Percentiles rank a stretch among this genome's conserved stretches.
phyloP scores from a whole-genome alignment of 2,888 invertebrate species.

The Cataglyphis albicans region DNA sequence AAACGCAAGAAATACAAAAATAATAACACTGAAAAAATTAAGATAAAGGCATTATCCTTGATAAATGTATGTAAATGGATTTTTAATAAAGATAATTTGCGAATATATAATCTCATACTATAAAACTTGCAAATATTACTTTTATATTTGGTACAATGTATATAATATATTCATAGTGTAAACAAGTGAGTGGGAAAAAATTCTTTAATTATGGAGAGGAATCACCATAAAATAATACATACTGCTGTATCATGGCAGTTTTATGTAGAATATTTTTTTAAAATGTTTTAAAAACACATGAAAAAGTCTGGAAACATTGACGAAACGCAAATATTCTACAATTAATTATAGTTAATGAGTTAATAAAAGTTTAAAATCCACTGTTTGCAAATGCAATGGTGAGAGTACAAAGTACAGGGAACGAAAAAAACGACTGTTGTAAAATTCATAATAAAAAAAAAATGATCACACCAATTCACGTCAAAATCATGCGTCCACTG shows the following conservation, averaged over 20 bases:
- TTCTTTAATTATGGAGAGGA: conserved; percentile 14
- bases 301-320: conserved; percentile 22
- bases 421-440: conserved; percentile 65
- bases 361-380: conserved; percentile 45
- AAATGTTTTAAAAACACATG: neutral
- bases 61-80: neutral
- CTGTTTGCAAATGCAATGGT: conserved; percentile 79
- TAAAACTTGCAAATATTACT: conserved; percentile 11
- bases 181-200: neutral
- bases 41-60: neutral
- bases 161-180: neutral
- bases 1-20: conserved; percentile 19
- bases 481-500: conserved; percentile 81
- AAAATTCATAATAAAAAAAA: conserved; percentile 70
- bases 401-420: conserved; percentile 65
- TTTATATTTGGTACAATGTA: neutral
- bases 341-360: conserved; percentile 49
- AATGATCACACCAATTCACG: conserved; percentile 73
- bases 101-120: neutral
- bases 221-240: conserved; percentile 31
- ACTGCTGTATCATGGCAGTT: conserved; percentile 6
- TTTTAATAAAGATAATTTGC: conserved; percentile 11
- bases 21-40: conserved; percentile 11
- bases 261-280: conserved; percentile 16
- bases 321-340: conserved; percentile 24